Evolutionary conservation across 1,140 invertebrate genomes (phyloP).

Genomic region (Calephelis nemesis): DNA sequence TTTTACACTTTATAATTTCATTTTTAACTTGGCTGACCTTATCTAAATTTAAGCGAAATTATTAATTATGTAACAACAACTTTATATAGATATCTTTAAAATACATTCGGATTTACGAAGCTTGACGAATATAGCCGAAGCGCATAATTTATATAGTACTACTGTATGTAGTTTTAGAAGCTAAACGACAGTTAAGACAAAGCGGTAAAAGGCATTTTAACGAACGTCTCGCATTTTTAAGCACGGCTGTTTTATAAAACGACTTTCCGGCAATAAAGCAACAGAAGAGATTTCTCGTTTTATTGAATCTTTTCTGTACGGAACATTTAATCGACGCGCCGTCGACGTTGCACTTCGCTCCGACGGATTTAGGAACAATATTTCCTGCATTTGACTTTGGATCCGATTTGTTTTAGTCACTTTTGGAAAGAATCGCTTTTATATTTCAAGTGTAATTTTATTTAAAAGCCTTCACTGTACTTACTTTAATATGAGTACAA

Average conservation of each 20-base stretch:
- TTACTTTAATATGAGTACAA: too few species aligned
- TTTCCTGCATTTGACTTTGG: conserved; percentile 6
- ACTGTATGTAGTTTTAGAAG: background rate
- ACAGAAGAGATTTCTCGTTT: conserved; percentile 10
- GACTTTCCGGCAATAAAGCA: conserved; percentile 13
- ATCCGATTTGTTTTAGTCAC: background rate
- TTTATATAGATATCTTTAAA: too few species aligned
- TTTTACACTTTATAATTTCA: too few species aligned
- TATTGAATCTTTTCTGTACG: conserved; percentile 15
- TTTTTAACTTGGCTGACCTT: too few species aligned
- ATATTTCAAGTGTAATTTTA: too few species aligned
- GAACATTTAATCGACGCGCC: conserved; percentile 18
- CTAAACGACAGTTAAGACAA: background rate
- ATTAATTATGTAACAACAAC: too few species aligned
- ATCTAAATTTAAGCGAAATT: too few species aligned
- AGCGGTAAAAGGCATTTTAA: background rate
- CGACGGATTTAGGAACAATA: conserved; percentile 1
- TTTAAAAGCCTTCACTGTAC: too few species aligned
- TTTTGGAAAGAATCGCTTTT: too few species aligned
- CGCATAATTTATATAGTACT: too few species aligned
- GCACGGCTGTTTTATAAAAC: conserved; percentile 9
- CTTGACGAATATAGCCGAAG: too few species aligned
- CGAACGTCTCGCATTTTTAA: conserved; percentile 4
- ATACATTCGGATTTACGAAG: too few species aligned
- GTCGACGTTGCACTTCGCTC: conserved; percentile 13